Conservation (phyloP, 2,888 invertebrate species). For the Tromatobia lineatoria region DNA sequence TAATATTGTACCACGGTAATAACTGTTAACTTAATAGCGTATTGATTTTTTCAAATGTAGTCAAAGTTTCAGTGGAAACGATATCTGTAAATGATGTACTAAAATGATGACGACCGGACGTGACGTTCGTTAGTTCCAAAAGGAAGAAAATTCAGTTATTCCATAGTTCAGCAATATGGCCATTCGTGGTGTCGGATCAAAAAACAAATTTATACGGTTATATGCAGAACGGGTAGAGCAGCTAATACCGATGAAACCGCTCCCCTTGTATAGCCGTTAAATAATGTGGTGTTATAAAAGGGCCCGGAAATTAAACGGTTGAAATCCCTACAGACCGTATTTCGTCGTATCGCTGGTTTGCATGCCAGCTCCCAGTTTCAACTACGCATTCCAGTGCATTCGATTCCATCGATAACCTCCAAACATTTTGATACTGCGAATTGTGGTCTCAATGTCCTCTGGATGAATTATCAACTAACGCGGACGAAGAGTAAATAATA, state of each 20-base stretch:
- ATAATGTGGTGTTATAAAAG: constrained; percentile 70
- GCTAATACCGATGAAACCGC: constrained; percentile 43
- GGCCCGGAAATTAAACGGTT: constrained; percentile 70
- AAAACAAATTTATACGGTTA: constrained; percentile 44
- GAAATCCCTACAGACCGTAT: constrained; percentile 67
- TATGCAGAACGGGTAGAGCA: constrained; percentile 22
- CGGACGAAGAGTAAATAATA: background rate
- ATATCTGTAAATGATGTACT: background rate
- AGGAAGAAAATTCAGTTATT: constrained; percentile 9
- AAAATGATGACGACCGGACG: constrained; percentile 8
- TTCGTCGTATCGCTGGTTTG: constrained; percentile 70
- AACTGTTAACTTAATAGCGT: too few relatives aligned
- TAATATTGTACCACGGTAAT: too few relatives aligned
- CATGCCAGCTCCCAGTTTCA: constrained; percentile 59
- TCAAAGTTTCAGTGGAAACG: too few relatives aligned
- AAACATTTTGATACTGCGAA: constrained; percentile 20
- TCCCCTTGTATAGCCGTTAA: constrained; percentile 62
- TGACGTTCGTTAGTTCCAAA: background rate
- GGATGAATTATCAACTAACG: constrained; percentile 37
- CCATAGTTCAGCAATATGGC: constrained; percentile 20
- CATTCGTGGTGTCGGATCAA: constrained; percentile 34
- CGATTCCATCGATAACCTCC: constrained; percentile 51
- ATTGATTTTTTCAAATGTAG: too few relatives aligned
- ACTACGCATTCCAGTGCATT: constrained; percentile 44
- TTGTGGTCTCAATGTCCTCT: background rate